Evolutionary conservation across 1,140 invertebrate species (phyloP), one percentile per base, ranked within the genome.

Genomic region (Conus betulinus): DNA sequence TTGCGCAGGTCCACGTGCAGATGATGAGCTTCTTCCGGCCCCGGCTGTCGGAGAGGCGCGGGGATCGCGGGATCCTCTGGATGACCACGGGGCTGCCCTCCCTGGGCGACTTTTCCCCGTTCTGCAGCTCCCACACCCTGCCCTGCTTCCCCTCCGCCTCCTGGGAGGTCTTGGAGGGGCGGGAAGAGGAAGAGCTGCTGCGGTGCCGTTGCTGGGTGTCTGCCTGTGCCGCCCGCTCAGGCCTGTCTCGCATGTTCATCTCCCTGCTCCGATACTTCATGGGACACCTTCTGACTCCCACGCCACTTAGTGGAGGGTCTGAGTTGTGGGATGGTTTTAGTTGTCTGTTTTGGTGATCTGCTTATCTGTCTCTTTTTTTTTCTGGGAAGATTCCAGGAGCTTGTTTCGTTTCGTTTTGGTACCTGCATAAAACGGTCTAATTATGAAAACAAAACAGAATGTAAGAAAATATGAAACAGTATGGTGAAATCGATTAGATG

Each of bases 1-100:
- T 95, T 95, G 51, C 94, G 87, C 39, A 95, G 91, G 85, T 95
- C 94, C 87, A 95, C 92, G 90, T 95, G 94, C 25, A 95, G 90
- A n/a, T n/a, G n/a, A 95, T 87, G n/a, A 95, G 91, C 89, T 95
- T 95, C 86, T 93, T 90, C 83, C 81, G 88, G 84, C 91, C 87
- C n/a, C 82, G 82, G 51, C 84, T 71, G 25, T 51, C 88, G 15
- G 27, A 71, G 76, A 79, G 20, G 23, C 55, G 25, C 0, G 85
- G 71, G 25, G 81, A 88, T 39, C 74, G 25, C 79, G 67, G 79
- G 57, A 74, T 86, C 17, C 60, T 23, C 15, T 79, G 60, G 11
- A 25, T 74, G 5, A 84, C 82, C 67, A 25, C 71, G 5, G 85
- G 71, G n/a, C 71, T 79, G 39, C 39, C n/a, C 6, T 78, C 39